These are phyloP conservation scores for Synergus laeviventris DNA, from an alignment of 2,888 invertebrate genomes.

Conservation along the genomic window DNA sequence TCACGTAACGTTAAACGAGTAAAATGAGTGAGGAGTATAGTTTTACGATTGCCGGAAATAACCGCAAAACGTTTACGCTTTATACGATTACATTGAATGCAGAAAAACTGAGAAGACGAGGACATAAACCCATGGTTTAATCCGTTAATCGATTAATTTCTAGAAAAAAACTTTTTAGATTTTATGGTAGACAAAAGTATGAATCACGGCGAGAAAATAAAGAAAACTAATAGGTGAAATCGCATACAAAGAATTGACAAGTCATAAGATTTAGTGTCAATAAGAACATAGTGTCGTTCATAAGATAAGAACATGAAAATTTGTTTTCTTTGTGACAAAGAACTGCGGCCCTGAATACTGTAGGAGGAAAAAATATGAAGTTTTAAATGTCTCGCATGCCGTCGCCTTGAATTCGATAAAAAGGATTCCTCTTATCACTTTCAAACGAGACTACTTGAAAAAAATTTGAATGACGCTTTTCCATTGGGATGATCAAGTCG, in stretches of 20 bases:
- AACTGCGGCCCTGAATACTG: too few relatives aligned
- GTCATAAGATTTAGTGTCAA: neutral
- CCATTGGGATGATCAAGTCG: neutral
- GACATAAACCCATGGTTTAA: constrained; percentile 32
- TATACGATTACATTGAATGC: constrained; percentile 36
- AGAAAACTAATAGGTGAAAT: neutral
- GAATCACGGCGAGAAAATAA: neutral
- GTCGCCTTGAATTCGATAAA: too few relatives aligned
- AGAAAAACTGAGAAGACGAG: constrained; percentile 18
- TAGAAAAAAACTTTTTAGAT: neutral
- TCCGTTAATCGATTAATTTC: constrained; percentile 33
- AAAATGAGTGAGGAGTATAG: constrained; percentile 32
- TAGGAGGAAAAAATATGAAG: too few relatives aligned
- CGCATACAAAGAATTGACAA: neutral
- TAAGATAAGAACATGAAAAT: neutral
- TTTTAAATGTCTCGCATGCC: too few relatives aligned
- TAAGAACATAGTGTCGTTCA: neutral
- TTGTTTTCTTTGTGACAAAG: too few relatives aligned
- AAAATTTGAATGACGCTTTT: too few relatives aligned
- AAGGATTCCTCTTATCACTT: too few relatives aligned
- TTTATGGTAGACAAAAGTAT: neutral
- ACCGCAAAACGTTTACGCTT: constrained; percentile 35
- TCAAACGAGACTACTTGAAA: too few relatives aligned
- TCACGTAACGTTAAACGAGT: constrained; percentile 32
- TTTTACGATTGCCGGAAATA: constrained; percentile 40